A percentile compares a stretch with the other conserved stretches of the same genome.
Conservation (phyloP, 2,113 vertebrate species). For the Cyrtonyx montezumae region DNA sequence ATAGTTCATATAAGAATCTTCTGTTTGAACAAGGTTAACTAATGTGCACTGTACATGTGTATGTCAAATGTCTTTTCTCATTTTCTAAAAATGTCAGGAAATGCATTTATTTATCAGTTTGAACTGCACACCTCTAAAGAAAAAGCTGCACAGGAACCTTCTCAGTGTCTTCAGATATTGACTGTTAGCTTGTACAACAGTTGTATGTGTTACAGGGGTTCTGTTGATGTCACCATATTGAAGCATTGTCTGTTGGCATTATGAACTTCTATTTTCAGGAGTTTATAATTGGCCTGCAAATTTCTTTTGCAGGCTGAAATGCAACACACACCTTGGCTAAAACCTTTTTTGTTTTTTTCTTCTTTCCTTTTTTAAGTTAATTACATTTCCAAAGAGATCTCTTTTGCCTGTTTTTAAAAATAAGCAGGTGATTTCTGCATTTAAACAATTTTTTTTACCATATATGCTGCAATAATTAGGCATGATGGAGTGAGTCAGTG, state of each 20-base stretch:
- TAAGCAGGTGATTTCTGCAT: conserved; percentile 15
- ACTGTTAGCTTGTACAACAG: conserved; percentile 31
- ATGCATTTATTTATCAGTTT: conserved; percentile 24
- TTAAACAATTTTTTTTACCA: conserved; percentile 32
- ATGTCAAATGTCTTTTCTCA: conserved; percentile 45
- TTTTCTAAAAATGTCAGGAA: conserved; percentile 57
- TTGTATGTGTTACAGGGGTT: not conserved
- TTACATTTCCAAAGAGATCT: conserved; percentile 74
- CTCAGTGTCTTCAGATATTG: conserved; percentile 47
- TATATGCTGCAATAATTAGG: conserved; percentile 71
- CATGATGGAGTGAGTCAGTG: conserved; percentile 39
- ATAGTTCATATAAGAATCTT: not conserved
- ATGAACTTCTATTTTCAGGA: conserved; percentile 24
- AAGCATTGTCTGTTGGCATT: not conserved
- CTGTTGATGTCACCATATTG: not conserved
- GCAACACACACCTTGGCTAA: not conserved
- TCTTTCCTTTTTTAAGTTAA: not conserved
- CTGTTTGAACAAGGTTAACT: not conserved
- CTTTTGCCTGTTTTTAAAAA: conserved; percentile 43
- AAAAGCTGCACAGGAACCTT: conserved; percentile 36
- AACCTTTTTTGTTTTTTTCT: conserved; percentile 13
- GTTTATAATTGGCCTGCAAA: conserved; percentile 32
- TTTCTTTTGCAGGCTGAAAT: conserved; percentile 24
- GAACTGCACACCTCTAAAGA: conserved; percentile 16
- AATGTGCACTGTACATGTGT: conserved; percentile 27